Evolutionary conservation across 2,113 vertebrate genomes (phyloP).

Genomic region (Phocoena sinus): DNA sequence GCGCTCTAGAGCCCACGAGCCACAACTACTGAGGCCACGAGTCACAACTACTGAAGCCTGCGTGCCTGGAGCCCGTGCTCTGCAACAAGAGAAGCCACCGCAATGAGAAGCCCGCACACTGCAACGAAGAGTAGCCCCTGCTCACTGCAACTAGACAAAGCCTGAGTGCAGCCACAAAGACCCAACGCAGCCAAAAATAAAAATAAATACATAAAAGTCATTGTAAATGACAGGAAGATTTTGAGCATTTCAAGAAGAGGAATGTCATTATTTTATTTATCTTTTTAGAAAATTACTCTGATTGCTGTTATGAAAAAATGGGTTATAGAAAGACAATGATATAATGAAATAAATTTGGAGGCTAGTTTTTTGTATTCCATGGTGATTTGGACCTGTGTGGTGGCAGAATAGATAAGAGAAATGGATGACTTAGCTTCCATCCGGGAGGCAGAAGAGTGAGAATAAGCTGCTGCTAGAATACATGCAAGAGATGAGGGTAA

Average conservation of each 20-base stretch:
- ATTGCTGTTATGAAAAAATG: neutral
- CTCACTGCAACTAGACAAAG: no score
- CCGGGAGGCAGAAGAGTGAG: neutral
- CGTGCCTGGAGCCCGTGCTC: no score
- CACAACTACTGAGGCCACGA: no score
- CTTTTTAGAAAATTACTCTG: neutral
- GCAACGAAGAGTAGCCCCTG: no score
- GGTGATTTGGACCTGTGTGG: neutral
- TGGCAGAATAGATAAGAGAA: neutral
- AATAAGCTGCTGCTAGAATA: neutral
- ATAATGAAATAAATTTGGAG: neutral
- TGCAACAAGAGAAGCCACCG: no score
- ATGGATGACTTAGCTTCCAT: neutral
- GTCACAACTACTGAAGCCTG: no score
- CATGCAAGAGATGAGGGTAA: neutral
- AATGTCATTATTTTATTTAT: neutral
- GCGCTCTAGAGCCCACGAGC: fast-evolving
- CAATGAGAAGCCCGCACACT: no score
- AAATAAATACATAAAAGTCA: no score
- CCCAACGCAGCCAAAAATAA: no score
- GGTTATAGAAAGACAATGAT: neutral
- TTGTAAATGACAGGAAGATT: neutral
- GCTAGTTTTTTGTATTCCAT: neutral
- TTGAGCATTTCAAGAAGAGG: neutral
- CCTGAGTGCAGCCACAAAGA: no score